Base-by-base conservation (phyloP, 1,140 invertebrate genomes). In the Popillia japonica region DNA sequence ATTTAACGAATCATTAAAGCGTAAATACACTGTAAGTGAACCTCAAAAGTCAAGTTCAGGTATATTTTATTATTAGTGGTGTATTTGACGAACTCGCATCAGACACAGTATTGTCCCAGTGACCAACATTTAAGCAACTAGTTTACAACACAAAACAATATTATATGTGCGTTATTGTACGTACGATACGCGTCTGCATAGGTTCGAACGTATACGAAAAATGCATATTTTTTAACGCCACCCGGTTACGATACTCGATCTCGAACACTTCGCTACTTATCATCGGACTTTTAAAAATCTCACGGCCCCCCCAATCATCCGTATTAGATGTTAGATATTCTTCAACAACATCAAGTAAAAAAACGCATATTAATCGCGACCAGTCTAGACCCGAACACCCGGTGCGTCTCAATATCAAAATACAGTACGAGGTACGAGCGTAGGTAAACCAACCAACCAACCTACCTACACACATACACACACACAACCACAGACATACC, bases 1-100 rank as follows among this genome's bases (percentile, higher is more conserved):
- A 84, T 84, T 83, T 83, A 78, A 68, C n/a, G 73, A 78, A 64
- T 83, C 82, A 83, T 82, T 84, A 83, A 84, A 82, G 81, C 82
- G 80, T 83, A 80, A 82, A 80, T 75, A 68, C 20, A 76, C 42
- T 76, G 77, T 78, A 23, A 27, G 20, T 55, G 64, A 34, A 59
- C 34, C 59, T 59, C 44, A 61, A 75, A 72, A 78, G 44, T 78
- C 61, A 75, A 73, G 22, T 77, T 27, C 64, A 78, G 40, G 59
- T 78, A 72, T 76, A 40, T 74, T 77, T 74, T 79, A 77, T 55
- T 27, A 75, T 76, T 73, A 76, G 23, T 75, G 74, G 59, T 75
- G 44, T 73, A 40, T 79, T 81, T 77, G 64, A 61, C 27, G 76
- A 9, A 68, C n/a, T 42, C 74, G 77, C 48, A n/a, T n/a, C n/a